Conservation (phyloP, 1,140 invertebrate species). For the Trinorchestia longiramus region DNA sequence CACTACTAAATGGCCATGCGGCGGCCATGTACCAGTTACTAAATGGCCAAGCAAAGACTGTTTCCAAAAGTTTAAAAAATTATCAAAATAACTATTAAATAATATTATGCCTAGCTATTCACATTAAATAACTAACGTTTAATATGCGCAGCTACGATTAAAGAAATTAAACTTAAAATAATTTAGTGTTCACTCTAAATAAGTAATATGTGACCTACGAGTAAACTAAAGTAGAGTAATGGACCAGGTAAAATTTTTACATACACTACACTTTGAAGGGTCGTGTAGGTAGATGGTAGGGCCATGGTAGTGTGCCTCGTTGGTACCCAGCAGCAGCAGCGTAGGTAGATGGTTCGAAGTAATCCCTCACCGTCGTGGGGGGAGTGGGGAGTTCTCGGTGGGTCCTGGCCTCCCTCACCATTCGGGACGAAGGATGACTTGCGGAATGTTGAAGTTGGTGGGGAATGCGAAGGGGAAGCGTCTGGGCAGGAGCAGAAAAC, state of each 20-base stretch:
- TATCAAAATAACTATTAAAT: too few relatives aligned
- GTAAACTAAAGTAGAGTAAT: background rate
- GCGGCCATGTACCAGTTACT: too few relatives aligned
- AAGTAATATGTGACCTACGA: background rate
- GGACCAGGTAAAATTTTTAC: background rate
- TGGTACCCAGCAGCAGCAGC: background rate
- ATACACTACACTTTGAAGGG: background rate
- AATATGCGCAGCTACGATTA: background rate
- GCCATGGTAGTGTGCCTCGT: conserved; percentile 7
- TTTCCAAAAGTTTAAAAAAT: too few relatives aligned
- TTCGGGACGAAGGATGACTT: conserved; percentile 20
- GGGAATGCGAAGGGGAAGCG: conserved; percentile 11
- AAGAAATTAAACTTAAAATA: background rate
- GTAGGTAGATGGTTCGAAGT: background rate
- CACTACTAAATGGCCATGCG: too few relatives aligned
- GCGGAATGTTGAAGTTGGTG: conserved; percentile 43
- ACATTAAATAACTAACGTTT: background rate
- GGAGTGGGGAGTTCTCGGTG: conserved; percentile 15
- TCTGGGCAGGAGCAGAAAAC: background rate
- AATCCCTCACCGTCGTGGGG: background rate
- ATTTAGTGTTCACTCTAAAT: background rate
- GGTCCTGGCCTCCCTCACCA: background rate
- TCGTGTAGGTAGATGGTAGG: background rate
- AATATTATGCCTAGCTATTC: too few relatives aligned
- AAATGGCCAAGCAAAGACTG: too few relatives aligned